Evolutionary conservation across 2,888 invertebrate species (phyloP), one percentile per base, ranked within the genome.

Genomic region (Erebia aethiops): DNA sequence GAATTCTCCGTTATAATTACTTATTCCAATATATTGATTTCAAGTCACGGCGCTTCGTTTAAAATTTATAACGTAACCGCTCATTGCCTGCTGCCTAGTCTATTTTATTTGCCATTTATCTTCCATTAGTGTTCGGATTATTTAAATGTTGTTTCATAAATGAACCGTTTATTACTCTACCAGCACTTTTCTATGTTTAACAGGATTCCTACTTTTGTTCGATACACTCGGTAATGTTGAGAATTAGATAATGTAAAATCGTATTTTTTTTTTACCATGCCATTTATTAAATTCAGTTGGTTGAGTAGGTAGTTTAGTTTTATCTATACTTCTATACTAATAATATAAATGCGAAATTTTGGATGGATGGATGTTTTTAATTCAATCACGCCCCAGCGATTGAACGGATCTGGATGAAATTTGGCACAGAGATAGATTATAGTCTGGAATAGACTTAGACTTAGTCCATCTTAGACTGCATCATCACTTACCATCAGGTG

Each of bases 21-120:
- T 82, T 81, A 79, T 77, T 76, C 71, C 74, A 77, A 76, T 76
- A 77, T 78, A 81, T 82, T 82, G 81, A 81, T 84, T 84, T 80
- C 77, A 76, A 67, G 13, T 62, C 73, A 78, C 76, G 77, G 77
- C 79, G 77, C 78, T 80, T 76, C 80, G 72, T 79, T 79, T 76
- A 80, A 83, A 82, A 84, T 86, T 85, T 83, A 84, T 83, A 81
- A 82, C 80, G 81, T 67, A 51, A 68, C 16, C 78, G 75, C 57
- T 81, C 82, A 83, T 87, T 85, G 82, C 84, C 84, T 82, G 79
- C 86, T 85, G 82, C 84, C 84, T 82, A 80, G 79, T 81, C 81
- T 82, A 79, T 75, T 81, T 77, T 77, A 81, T 70, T 76, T 74
- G 73, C 76, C 76, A 81, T 86, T 78, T 78, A 82, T 81, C 83